Evolutionary conservation across 2,113 vertebrate species (phyloP).

Genomic region (Neofelis nebulosa): DNA sequence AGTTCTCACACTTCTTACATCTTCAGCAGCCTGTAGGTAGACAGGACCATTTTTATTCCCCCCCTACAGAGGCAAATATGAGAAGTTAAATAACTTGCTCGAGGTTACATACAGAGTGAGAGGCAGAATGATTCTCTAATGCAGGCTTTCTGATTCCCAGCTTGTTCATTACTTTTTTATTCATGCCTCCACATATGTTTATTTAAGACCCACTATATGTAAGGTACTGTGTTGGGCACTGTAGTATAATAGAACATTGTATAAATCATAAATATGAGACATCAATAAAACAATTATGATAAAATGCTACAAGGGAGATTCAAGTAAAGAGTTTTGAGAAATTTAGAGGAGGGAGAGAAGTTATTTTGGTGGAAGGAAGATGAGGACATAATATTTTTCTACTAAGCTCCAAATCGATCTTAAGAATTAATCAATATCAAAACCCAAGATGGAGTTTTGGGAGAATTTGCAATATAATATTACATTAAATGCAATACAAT

Average conservation of each 20-base stretch:
- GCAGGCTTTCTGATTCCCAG: background rate
- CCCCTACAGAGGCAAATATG: background rate
- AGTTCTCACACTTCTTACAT: background rate
- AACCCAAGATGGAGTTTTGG: background rate
- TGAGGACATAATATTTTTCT: constrained; percentile 34
- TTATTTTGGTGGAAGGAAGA: background rate
- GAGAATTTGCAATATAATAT: background rate
- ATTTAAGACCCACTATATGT: background rate
- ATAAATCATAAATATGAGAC: background rate
- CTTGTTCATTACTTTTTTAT: background rate
- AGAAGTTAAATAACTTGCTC: constrained; percentile 12
- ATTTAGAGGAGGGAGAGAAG: background rate
- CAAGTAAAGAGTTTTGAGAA: background rate
- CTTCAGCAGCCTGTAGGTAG: background rate
- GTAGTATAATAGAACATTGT: background rate
- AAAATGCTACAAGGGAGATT: background rate
- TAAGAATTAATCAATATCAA: background rate
- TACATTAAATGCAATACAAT: background rate
- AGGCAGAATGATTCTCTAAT: background rate
- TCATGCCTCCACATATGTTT: background rate
- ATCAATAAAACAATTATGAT: constrained; percentile 18
- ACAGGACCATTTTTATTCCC: background rate
- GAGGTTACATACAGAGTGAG: background rate
- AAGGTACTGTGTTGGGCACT: background rate
- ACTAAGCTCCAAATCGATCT: background rate